These are phyloP conservation scores for Calameuta idolon DNA, from an alignment of 2,888 invertebrate species.

Conservation along the genomic window DNA sequence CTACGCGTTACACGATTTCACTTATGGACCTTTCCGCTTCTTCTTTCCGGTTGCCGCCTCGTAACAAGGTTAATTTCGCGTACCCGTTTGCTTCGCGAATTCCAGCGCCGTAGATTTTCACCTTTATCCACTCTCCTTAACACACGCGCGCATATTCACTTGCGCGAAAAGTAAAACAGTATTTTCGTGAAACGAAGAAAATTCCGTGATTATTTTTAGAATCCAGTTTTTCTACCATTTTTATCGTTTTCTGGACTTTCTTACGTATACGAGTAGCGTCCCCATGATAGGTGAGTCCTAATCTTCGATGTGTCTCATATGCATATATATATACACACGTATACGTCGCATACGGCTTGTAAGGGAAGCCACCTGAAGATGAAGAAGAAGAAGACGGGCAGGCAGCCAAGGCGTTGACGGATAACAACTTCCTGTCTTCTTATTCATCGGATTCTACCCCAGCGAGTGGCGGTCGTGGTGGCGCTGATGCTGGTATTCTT, in stretches of 20 bases:
- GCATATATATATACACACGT: not conserved
- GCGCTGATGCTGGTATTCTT: not conserved
- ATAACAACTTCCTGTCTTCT: not conserved
- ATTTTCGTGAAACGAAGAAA: not conserved
- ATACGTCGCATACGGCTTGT: not conserved
- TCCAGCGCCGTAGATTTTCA: slow-evolving; percentile 25
- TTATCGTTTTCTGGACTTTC: not conserved
- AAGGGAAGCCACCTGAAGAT: not conserved
- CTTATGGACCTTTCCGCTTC: slow-evolving; percentile 34
- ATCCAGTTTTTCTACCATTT: not conserved
- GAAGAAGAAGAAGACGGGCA: not conserved
- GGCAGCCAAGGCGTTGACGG: not conserved
- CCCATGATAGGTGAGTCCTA: not conserved
- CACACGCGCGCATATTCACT: not conserved
- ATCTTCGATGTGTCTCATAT: not conserved
- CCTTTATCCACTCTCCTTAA: slow-evolving; percentile 29
- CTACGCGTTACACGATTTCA: slow-evolving; percentile 23
- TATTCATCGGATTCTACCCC: not conserved
- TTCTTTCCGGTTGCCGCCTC: slow-evolving; percentile 13
- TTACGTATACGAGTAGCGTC: not conserved
- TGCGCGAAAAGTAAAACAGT: not conserved
- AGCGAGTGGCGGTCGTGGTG: not conserved
- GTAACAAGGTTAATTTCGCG: slow-evolving; percentile 1
- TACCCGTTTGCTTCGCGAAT: slow-evolving; percentile 21
- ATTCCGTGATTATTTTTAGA: not conserved